A percentile compares a stretch with the other conserved stretches of the same genome.
Conservation (phyloP, 2,797 vertebrate genomes). For the Sebastes vulpes region DNA sequence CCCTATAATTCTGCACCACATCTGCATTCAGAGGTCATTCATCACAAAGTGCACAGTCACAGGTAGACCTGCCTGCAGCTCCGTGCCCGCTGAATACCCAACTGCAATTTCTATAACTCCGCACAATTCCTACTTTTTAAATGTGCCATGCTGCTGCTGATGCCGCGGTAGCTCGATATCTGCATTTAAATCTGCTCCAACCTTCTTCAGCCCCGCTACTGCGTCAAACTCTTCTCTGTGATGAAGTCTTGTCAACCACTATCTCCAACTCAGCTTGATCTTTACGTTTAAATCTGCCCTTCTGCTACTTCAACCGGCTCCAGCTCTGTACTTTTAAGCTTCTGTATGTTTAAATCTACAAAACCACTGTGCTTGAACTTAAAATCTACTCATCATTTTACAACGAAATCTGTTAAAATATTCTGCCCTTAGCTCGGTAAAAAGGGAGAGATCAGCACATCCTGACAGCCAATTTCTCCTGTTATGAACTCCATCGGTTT, state of each 20-base stretch:
- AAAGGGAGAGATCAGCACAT: background rate
- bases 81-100: background rate
- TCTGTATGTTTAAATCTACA: background rate
- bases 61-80: slow-evolving; percentile 20
- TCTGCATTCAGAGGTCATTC: slow-evolving; percentile 67
- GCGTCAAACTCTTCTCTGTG: background rate
- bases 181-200: slow-evolving; percentile 25
- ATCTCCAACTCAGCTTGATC: background rate
- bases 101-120: slow-evolving; percentile 9
- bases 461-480: background rate
- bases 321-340: background rate
- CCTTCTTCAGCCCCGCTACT: background rate
- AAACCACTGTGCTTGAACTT: background rate
- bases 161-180: background rate
- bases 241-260: background rate
- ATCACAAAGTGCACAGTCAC: slow-evolving; percentile 59
- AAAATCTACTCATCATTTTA: background rate
- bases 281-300: background rate
- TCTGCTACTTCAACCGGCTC: background rate
- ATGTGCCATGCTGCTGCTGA: background rate
- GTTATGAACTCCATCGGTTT: background rate
- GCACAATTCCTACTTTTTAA: slow-evolving; percentile 12
- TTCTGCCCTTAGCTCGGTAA: background rate
- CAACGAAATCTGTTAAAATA: background rate
- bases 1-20: slow-evolving; percentile 47